Percentiles rank a stretch among this genome's conserved stretches.
These are phyloP conservation scores for Todiramphus chloris DNA, from an alignment of 2,113 vertebrate genomes.

Conservation along the genomic window DNA sequence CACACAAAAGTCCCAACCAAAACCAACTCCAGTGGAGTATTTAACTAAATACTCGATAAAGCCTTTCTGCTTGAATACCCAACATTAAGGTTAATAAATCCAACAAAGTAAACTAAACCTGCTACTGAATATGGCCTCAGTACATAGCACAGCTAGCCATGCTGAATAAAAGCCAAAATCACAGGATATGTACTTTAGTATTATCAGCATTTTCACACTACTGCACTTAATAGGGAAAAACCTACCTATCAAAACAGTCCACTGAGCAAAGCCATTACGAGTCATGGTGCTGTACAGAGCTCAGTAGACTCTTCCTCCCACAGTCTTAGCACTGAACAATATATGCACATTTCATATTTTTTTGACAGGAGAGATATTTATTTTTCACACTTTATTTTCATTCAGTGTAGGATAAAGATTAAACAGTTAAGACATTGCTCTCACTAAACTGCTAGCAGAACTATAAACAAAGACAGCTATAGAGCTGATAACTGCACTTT, in stretches of 20 bases:
- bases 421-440: neutral
- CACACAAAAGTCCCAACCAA: neutral
- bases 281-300: neutral
- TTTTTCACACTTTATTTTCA: neutral
- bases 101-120: neutral
- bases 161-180: neutral
- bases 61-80: neutral
- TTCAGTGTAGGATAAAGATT: neutral
- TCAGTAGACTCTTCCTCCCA: neutral
- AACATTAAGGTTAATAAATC: neutral
- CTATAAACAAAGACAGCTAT: neutral
- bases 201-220: constrained; percentile 49
- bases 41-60: neutral
- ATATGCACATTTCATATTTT: neutral
- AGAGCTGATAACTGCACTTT: neutral
- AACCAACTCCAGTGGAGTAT: neutral
- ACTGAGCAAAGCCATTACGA: constrained; percentile 13
- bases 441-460: neutral
- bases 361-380: neutral
- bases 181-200: neutral
- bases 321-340: neutral
- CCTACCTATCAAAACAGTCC: constrained; percentile 16
- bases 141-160: neutral
- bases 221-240: constrained; percentile 47
- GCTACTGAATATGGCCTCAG: neutral